Conservation (phyloP, 2,888 invertebrate genomes). For the Eustalomyia histrio region DNA sequence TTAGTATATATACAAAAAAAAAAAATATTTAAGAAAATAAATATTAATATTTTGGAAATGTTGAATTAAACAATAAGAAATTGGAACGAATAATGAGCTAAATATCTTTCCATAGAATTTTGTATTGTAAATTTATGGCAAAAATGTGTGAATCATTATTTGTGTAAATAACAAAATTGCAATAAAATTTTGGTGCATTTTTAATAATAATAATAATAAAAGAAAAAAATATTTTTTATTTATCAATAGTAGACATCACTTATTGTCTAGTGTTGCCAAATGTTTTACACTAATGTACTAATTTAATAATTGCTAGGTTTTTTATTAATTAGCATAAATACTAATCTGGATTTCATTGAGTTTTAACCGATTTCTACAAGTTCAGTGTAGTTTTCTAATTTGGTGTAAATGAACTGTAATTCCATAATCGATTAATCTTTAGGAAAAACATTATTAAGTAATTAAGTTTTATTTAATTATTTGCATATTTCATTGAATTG, state of each 20-base stretch:
- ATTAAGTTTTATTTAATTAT: constrained; percentile 27
- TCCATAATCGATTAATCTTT: constrained; percentile 3
- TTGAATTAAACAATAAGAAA: background rate
- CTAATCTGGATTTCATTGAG: no score
- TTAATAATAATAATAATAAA: no score
- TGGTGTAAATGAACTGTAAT: constrained; percentile 15
- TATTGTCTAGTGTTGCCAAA: no score
- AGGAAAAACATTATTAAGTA: constrained; percentile 1
- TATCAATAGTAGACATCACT: no score
- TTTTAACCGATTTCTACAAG: background rate
- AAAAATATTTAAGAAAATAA: background rate
- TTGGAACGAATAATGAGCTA: background rate
- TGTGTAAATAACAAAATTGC: no score
- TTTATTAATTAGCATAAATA: no score
- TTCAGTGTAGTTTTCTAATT: background rate
- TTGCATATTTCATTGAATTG: constrained; percentile 9
- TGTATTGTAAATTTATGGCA: background rate
- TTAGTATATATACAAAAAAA: background rate
- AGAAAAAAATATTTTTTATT: no score
- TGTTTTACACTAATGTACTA: no score
- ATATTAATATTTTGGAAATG: background rate
- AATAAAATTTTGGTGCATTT: no score
- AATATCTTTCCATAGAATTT: constrained; percentile 15
- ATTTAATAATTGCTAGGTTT: no score
- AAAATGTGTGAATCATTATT: constrained; percentile 29